Evolutionary conservation across 2,113 vertebrate species (phyloP), one percentile per base, ranked within the genome.

Genomic region (Xenopus borealis): DNA sequence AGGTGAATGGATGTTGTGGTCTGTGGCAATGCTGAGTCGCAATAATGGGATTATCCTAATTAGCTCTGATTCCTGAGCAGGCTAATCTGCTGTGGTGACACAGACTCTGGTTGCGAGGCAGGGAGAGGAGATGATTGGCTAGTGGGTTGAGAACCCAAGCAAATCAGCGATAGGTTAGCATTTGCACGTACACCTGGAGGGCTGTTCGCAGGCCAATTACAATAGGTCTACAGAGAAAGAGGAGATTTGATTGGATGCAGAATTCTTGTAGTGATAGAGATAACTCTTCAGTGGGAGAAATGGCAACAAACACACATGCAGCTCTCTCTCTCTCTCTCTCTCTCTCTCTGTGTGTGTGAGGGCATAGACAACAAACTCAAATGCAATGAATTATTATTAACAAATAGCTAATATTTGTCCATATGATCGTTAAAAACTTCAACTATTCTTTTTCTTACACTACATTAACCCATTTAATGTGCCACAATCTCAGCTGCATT

Each of bases 231-330:
- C 46, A 23, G 45, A 27, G 66, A 62, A 46, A 17, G 58, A 40
- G 30, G 58, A 5, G 6, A 23, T 23, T 12, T 1, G 46, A 76
- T 76, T 76, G 73, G 73, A 44, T 62, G 73, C 66, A 76, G 73
- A 76, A 63, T 76, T 76, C 61, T 66, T 76, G 73, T 76, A 76
- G 73, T 76, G 73, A 76, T 76, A 76, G 73, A 76, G 73, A 76
- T 76, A 76, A 69, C 66, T 66, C 40, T 69, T 62, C 66, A 23
- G 73, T 76, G 73, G 73, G 66, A 69, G 73, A 76, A 69, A 65
- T 75, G 23, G 65, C 64, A 62, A 68, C 57, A 68, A 75, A 50
- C 47, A 68, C 64, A 68, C 65, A 74, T 8, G 66, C 64, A 59
- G 3, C 30, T 33, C 30, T 33, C 30, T 40, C 19, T 27, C 5